phyloP scores from a whole-genome alignment of 2,113 vertebrate species.

The Bothrops jararaca region DNA sequence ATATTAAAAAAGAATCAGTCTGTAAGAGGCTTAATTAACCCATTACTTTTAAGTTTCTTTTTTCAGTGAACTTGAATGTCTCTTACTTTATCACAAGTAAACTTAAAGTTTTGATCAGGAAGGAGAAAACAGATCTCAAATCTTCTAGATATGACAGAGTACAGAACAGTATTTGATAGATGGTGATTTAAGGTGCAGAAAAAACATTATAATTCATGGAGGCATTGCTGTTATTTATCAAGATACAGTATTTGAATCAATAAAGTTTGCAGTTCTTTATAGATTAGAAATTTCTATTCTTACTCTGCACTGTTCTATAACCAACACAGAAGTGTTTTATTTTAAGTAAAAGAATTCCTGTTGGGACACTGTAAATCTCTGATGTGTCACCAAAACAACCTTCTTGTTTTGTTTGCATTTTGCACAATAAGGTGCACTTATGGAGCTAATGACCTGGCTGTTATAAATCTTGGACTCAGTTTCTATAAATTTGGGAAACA shows the following conservation, averaged over 20 bases:
- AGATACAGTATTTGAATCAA: not conserved
- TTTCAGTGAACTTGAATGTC: slow-evolving; percentile 4
- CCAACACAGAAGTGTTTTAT: not conserved
- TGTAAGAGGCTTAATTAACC: slow-evolving; percentile 11
- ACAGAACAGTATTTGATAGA: not conserved
- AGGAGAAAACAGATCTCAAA: not conserved
- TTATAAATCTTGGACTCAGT: not conserved
- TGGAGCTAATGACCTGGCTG: not conserved
- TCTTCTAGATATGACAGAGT: not conserved
- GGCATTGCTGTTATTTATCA: not conserved
- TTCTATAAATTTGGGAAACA: not conserved
- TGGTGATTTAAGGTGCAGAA: not conserved
- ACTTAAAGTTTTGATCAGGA: not conserved
- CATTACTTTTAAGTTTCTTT: slow-evolving; percentile 3
- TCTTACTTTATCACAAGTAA: not conserved
- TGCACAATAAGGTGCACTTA: not conserved
- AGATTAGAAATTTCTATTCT: not conserved
- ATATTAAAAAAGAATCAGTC: slow-evolving; percentile 5
- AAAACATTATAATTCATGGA: not conserved
- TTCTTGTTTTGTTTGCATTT: not conserved
- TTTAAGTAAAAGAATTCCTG: not conserved
- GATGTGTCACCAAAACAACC: not conserved
- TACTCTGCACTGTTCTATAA: not conserved
- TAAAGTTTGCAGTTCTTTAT: not conserved
- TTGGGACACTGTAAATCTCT: not conserved